Conservation (phyloP, 1,140 invertebrate species). For the Drosophila trapezifrons region DNA sequence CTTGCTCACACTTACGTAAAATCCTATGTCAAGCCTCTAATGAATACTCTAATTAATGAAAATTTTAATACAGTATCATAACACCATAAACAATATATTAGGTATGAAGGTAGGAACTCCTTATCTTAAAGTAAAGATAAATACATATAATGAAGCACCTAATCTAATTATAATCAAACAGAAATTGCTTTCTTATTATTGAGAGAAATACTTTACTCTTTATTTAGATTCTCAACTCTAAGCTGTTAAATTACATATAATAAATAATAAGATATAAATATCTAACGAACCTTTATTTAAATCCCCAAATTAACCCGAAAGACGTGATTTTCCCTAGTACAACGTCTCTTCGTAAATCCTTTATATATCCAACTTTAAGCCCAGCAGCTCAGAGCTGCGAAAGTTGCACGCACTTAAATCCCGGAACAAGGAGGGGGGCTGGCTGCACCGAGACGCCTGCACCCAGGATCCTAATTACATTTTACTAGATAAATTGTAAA, state of each 20-base stretch:
- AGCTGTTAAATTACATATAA: too few relatives aligned
- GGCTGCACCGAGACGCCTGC: slow-evolving; percentile 47
- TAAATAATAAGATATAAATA: too few relatives aligned
- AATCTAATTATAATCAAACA: background rate
- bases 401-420: slow-evolving; percentile 34
- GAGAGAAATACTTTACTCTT: fast-evolving
- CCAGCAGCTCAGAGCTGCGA: slow-evolving; percentile 10
- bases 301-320: background rate
- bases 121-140: background rate
- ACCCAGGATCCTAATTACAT: slow-evolving; percentile 83
- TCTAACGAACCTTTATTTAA: background rate
- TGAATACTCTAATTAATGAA: too few relatives aligned
- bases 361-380: slow-evolving; percentile 33
- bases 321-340: background rate
- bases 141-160: background rate
- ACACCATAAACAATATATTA: background rate
- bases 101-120: too few relatives aligned
- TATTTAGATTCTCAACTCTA: too few relatives aligned
- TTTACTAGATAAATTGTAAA: slow-evolving; percentile 84
- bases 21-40: too few relatives aligned
- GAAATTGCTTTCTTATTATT: background rate
- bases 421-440: background rate
- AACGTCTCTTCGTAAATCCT: background rate
- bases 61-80: too few relatives aligned
- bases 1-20: too few relatives aligned